A percentile compares a stretch with the other conserved stretches of the same genome.
These are phyloP conservation scores for Drosophila neutralis DNA, from an alignment of 2,888 invertebrate genomes.

Conservation along the genomic window DNA sequence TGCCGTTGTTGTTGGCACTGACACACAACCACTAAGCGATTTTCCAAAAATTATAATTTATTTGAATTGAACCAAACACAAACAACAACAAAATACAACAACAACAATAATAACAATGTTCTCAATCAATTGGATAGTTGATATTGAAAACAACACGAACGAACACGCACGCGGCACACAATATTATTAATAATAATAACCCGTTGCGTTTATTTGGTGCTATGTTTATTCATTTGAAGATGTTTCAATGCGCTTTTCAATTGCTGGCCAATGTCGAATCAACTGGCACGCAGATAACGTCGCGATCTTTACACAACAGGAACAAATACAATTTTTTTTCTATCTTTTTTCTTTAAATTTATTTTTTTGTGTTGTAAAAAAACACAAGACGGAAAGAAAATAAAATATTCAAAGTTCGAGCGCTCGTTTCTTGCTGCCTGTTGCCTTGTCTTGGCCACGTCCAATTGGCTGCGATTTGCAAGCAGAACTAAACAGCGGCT, in stretches of 20 bases:
- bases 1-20: constrained; percentile 30
- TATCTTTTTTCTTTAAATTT: background rate
- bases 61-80: background rate
- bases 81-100: background rate
- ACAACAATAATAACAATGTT: constrained; percentile 1
- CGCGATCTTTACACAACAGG: constrained; percentile 11
- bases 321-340: background rate
- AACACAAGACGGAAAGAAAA: constrained; percentile 17
- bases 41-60: constrained; percentile 5
- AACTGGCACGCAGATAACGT: constrained; percentile 36
- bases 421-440: constrained; percentile 7
- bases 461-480: constrained; percentile 80
- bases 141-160: constrained; percentile 32
- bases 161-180: constrained; percentile 22
- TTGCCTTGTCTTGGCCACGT: constrained; percentile 51
- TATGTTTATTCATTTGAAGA: constrained; percentile 9
- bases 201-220: constrained; percentile 11
- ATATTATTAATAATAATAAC: constrained; percentile 4
- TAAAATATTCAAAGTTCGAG: constrained; percentile 22
- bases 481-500: constrained; percentile 82
- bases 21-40: constrained; percentile 21
- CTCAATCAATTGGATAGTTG: no score
- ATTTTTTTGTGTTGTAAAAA: constrained; percentile 2
- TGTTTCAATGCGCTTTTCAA: constrained; percentile 16
- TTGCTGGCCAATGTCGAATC: constrained; percentile 21